Evolutionary conservation across 1,140 invertebrate genomes (phyloP), one percentile per base, ranked within the genome.

Genomic region (Sogatella furcifera): DNA sequence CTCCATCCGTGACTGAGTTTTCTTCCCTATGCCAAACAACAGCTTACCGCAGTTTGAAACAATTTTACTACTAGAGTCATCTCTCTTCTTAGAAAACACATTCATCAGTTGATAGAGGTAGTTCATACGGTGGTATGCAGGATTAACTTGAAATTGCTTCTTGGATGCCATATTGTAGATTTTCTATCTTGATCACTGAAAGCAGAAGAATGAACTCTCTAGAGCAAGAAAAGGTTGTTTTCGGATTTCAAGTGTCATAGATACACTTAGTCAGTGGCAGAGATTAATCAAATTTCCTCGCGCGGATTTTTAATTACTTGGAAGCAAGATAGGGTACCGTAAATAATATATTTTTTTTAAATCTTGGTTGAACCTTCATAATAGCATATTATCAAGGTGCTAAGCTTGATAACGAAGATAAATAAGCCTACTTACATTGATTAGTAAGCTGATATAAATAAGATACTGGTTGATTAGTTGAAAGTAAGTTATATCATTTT

Each of bases 71-170:
- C 28, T 38, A 24, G 43, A 15, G 46, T 34, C 24, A 41, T 43
- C 41, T 22, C 53, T 0, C 19, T 28, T 9, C 57, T 15, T 60
- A 49, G 42, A 43, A 28, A 46, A 59, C n/a, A 63, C 13, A 49
- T 64, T 52, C 31, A 62, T 59, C 14, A 60, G 56, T 60, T 67
- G 66, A 62, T 67, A 67, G 11, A 67, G 42, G 24, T 55, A 67
- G 55, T 66, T 67, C 52, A 66, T 62, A 1, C 66, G 58, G 19
- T 64, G 59, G 49, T 64, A 64, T 6, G 62, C 57, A n/a, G 63
- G 62, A 22, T 61, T 64, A n/a, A 60, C 60, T 46, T 57, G 57
- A 42, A 63, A 41, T 9, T 56, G 22, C 46, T 61, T 64, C 53
- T 62, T 60, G n/a, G 56, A 22, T 13, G 55, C 42, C 64, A 65